Evolutionary conservation across 2,113 vertebrate genomes (phyloP), one percentile per base, ranked within the genome.

Genomic region (Amphiprion ocellaris): DNA sequence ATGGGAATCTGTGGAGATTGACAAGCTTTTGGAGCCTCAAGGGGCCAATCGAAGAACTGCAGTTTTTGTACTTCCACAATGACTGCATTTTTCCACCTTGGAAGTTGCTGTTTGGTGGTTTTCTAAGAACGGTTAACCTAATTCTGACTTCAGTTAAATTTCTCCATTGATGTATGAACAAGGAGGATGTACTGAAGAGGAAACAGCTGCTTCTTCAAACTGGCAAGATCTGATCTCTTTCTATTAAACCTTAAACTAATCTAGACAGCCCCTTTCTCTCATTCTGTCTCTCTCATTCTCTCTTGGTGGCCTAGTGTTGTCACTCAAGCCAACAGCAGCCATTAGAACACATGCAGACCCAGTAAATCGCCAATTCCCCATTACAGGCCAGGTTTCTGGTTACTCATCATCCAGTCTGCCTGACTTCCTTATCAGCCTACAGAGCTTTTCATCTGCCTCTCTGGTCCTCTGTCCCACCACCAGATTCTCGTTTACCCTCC

Each of bases 381-480:
- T 92, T 83, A 84, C 62, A 81, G 79, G 62, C 77, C 77, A 60
- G 69, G 65, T 61, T 75, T 89, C 74, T 90, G 49, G 68, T 84
- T 90, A 91, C 68, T 92, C 87, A 85, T 90, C 87, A 87, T 87
- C 69, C 71, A 61, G 87, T 89, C 89, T 89, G 86, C 76, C 69
- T 26, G 65, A 72, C 82, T 90, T 89, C 88, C 91, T 93, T 92
- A 90, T 90, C 91, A 77, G 81, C 89, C 89, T 75, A 91, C 90
- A 41, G 73, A 90, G 86, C 78, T 84, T 93, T 92, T 93, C 90
- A 93, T 93, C 88, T 91, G 82, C 64, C 79, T 60, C 75, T 63
- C 88, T 81, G 82, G 86, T 86, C 89, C 83, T 89, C 77, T 69
- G 79, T 79, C 81, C 83, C 63, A 39, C 81, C 90, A 87, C 86